Conservation (phyloP, 2,888 invertebrate genomes). For the Agonopterix alstromeriana region DNA sequence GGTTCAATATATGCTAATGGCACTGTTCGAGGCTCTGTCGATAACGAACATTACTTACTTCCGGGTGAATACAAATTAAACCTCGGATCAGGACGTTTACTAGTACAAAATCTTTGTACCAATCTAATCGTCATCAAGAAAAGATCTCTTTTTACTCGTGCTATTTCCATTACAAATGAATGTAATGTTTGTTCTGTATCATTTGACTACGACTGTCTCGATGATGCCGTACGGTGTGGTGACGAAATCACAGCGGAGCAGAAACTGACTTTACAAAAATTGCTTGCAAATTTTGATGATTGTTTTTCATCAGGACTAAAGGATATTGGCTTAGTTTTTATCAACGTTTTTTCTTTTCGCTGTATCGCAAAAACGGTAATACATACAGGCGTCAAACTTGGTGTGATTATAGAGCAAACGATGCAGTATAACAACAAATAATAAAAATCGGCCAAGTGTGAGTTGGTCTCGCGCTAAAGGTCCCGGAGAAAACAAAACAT, state of each 20-base stretch:
- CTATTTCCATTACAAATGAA: not conserved
- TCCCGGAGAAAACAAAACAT: too few relatives aligned
- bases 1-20: constrained; percentile 4
- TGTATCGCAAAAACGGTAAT: too few relatives aligned
- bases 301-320: constrained; percentile 13
- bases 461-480: too few relatives aligned
- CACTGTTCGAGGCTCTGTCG: constrained; percentile 1
- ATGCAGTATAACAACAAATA: too few relatives aligned
- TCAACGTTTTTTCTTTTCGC: too few relatives aligned
- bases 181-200: not conserved
- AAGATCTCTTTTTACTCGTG: not conserved
- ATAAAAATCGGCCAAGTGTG: too few relatives aligned
- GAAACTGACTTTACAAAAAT: constrained; percentile 1
- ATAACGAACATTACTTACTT: not conserved
- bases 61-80: constrained; percentile 1
- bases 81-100: not conserved
- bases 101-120: constrained; percentile 1
- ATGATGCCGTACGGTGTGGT: not conserved
- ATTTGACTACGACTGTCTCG: not conserved
- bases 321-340: constrained; percentile 14
- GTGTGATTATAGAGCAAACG: too few relatives aligned
- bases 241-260: not conserved
- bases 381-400: too few relatives aligned
- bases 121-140: not conserved
- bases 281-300: constrained; percentile 3